Conservation (phyloP, 2,888 invertebrate species). For the Macrophya annulata region DNA sequence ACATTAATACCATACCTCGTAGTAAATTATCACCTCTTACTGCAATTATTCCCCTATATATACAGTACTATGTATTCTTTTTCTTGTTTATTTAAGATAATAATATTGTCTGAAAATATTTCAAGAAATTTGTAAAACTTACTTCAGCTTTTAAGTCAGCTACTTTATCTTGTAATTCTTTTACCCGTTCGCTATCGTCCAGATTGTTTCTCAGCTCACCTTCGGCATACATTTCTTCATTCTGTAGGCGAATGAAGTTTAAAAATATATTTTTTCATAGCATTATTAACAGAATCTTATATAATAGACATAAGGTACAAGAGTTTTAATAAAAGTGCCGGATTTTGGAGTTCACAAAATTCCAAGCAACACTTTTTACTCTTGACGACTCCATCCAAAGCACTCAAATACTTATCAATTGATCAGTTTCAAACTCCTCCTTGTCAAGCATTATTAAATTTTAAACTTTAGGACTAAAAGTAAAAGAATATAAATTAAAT, state of each 20-base stretch:
- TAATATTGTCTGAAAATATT: not conserved
- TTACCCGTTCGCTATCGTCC: constrained; percentile 92
- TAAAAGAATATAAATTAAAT: not conserved
- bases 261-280: not conserved
- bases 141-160: constrained; percentile 97
- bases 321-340: not conserved
- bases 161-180: constrained; percentile 95
- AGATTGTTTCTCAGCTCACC: constrained; percentile 93
- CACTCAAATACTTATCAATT: constrained; percentile 9
- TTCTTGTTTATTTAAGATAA: not conserved
- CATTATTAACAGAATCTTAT: constrained; percentile 13
- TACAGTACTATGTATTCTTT: constrained; percentile 45
- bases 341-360: not conserved
- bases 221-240: constrained; percentile 96
- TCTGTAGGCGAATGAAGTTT: constrained; percentile 82
- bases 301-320: not conserved
- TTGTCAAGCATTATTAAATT: not conserved
- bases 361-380: constrained; percentile 13
- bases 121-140: constrained; percentile 71
- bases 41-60: constrained; percentile 62
- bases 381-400: constrained; percentile 18
- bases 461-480: not conserved
- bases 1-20: constrained; percentile 38
- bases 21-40: constrained; percentile 66
- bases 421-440: not conserved